Conservation (phyloP, 2,888 invertebrate species). For the Euplexia lucipara region DNA sequence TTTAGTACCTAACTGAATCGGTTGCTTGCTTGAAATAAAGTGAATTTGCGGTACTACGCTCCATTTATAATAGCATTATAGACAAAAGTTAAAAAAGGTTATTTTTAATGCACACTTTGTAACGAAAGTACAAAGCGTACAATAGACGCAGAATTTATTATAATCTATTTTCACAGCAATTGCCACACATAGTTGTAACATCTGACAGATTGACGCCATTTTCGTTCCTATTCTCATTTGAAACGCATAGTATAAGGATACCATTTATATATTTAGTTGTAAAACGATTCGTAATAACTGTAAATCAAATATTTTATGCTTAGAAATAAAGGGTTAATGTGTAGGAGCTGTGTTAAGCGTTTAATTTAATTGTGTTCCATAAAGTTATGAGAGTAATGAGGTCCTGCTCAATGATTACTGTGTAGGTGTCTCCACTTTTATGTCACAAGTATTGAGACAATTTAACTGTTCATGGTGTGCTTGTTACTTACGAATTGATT, state of each 20-base stretch:
- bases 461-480: background rate
- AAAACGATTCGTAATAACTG: slow-evolving; percentile 27
- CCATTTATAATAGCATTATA: too few relatives aligned
- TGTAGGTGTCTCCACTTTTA: slow-evolving; percentile 16
- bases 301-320: slow-evolving; percentile 46
- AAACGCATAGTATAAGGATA: slow-evolving; percentile 15
- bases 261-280: slow-evolving; percentile 27
- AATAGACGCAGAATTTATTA: too few relatives aligned
- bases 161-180: too few relatives aligned
- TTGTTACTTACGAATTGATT: background rate
- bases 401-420: slow-evolving; percentile 1
- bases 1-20: slow-evolving; percentile 31
- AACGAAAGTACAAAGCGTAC: too few relatives aligned
- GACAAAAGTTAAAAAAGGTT: too few relatives aligned
- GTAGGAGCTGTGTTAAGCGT: slow-evolving; percentile 4
- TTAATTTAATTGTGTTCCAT: slow-evolving; percentile 41
- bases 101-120: too few relatives aligned
- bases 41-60: slow-evolving; percentile 23
- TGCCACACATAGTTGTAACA: too few relatives aligned
- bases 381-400: slow-evolving; percentile 28
- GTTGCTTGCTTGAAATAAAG: slow-evolving; percentile 39
- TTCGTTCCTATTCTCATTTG: too few relatives aligned
- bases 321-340: slow-evolving; percentile 28
- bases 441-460: background rate
- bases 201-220: too few relatives aligned